A percentile compares a stretch with the other conserved stretches of the same genome.
phyloP scores from a whole-genome alignment of 2,888 invertebrate genomes.

The Neria commutata region DNA sequence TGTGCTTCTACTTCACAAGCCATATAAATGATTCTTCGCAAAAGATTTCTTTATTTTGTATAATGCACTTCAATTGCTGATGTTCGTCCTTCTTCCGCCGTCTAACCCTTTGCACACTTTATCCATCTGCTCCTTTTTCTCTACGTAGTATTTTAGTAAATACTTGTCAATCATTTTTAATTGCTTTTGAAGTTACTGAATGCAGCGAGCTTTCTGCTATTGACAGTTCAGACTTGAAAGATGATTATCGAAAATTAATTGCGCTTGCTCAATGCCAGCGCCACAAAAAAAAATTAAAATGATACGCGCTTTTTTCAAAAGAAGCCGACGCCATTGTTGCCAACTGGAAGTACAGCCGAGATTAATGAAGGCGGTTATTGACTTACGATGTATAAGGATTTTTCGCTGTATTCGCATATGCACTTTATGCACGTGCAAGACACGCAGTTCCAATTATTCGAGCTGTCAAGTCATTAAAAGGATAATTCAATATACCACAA shows the following conservation, averaged over 20 bases:
- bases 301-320: too few relatives aligned
- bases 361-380: too few relatives aligned
- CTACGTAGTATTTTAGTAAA: conserved; percentile 42
- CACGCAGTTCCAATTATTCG: too few relatives aligned
- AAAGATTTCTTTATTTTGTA: conserved; percentile 50
- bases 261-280: too few relatives aligned
- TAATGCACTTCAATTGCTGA: conserved; percentile 34
- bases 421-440: too few relatives aligned
- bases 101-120: conserved; percentile 6
- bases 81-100: conserved; percentile 19
- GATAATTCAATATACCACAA: too few relatives aligned
- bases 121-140: conserved; percentile 13
- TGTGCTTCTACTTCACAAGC: conserved; percentile 51
- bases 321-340: too few relatives aligned
- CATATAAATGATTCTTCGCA: conserved; percentile 57
- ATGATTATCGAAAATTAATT: background rate
- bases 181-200: conserved; percentile 57
- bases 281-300: too few relatives aligned
- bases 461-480: too few relatives aligned
- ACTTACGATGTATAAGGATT: too few relatives aligned
- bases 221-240: conserved; percentile 6
- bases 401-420: too few relatives aligned
- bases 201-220: conserved; percentile 38
- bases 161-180: conserved; percentile 59
- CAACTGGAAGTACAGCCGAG: too few relatives aligned